phyloP scores from a whole-genome alignment of 2,888 invertebrate genomes.

The Nomada fabriciana region DNA sequence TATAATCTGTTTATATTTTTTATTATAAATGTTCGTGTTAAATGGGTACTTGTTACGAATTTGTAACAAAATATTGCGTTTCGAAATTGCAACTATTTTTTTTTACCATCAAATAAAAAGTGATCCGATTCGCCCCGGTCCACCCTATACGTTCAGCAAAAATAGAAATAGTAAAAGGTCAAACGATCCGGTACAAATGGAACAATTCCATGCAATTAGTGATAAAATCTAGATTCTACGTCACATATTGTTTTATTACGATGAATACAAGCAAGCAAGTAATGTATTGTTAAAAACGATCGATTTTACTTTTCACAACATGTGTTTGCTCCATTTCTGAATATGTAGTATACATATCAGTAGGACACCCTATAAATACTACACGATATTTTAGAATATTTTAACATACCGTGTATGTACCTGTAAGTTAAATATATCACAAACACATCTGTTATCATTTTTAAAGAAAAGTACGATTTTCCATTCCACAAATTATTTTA shows the following conservation, averaged over 20 bases:
- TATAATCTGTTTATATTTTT: no score
- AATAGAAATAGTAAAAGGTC: slow-evolving; percentile 14
- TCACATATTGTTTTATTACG: neutral
- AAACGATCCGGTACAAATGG: slow-evolving; percentile 2
- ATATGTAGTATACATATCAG: neutral
- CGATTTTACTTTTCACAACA: neutral
- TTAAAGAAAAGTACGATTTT: neutral
- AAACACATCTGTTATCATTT: no score
- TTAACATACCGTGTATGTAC: no score
- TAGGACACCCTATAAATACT: no score
- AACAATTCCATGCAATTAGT: neutral
- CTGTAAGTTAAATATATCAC: no score
- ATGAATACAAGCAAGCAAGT: neutral
- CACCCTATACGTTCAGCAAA: slow-evolving; percentile 4
- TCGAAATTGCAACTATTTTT: no score
- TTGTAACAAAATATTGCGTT: no score
- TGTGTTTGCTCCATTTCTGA: neutral
- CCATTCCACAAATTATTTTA: neutral
- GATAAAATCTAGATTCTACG: slow-evolving; percentile 17
- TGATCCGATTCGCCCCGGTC: no score
- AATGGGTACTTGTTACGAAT: no score
- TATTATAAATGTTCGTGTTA: no score
- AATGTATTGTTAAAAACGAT: neutral
- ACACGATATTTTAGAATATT: no score
- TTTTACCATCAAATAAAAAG: no score